Base-by-base conservation (phyloP, 2,113 vertebrate species). In the Gambusia affinis region DNA sequence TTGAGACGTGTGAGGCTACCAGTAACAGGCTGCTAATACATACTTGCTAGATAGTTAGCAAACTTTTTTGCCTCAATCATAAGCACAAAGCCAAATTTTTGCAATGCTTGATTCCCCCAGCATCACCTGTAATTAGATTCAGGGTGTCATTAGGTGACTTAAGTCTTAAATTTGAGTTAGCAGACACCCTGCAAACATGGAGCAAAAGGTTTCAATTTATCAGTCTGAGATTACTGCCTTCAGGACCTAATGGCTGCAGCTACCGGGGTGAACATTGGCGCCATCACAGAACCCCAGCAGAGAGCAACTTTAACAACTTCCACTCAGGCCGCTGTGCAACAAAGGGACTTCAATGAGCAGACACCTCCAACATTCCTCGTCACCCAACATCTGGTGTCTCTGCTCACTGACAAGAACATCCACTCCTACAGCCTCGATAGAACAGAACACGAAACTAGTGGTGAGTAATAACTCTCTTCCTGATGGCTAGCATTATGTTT, bases 171-270 rank as follows among this genome's bases (percentile, higher is more conserved):
- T 37, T 37, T 12, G 10, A 37, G 10, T 37, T 37, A 12, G 35
- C 10, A 37, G 35, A 11, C 12, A 11, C 35, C 35, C 35, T 37
- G 35, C 35, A 37, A 37, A 37, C 35, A 35, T 51, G 24, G 24
- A 14, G n/a, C 27, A 6, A 22, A 51, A 67, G 24, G 73, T 39
- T 71, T 12, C 33, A 63, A 76, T 22, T 1, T n/a, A 0, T 15
- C 29, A 57, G 12, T 29, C 65, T 28, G 3, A 8, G 33, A 0
- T 75, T 39, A 10, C 31, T 85, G 5, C 28, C 27, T 67, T 60
- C 70, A 95, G 95, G 93, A 95, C 62, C 85, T 95, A 27, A 95
- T 95, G 92, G 89, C 93, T 24, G 95, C 93, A 65, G 95, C 95
- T 72, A 95, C 94, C 51, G 94, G 95, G 27, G 86, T 93, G 47